These are phyloP conservation scores for Hiodon alosoides DNA, from an alignment of 2,113 vertebrate species.

Conservation along the genomic window DNA sequence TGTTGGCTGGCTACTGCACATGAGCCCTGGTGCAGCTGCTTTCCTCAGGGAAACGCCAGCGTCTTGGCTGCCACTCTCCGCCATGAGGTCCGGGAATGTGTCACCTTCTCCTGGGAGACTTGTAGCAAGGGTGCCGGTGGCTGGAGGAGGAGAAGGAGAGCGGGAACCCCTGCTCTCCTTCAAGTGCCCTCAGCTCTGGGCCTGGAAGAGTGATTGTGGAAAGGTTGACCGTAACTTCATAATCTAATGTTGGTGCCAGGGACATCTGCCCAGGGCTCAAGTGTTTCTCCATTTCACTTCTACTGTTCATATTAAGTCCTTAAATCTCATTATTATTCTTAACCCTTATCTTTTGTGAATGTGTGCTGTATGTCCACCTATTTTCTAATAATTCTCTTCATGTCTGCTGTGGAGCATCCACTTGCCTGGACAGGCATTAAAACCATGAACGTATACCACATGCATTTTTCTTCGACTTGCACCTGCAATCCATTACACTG, in stretches of 20 bases:
- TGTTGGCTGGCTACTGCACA: constrained; percentile 4
- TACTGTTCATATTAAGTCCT: too few species aligned
- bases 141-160: background rate
- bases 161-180: background rate
- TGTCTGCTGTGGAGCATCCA: background rate
- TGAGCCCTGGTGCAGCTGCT: constrained; percentile 6
- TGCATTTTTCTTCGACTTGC: background rate
- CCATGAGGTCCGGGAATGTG: constrained; percentile 19
- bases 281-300: too few species aligned
- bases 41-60: constrained; percentile 9
- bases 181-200: background rate
- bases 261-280: too few species aligned
- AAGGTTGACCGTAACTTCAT: background rate
- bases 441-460: background rate
- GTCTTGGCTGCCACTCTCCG: constrained; percentile 16
- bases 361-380: too few species aligned
- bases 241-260: background rate
- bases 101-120: constrained; percentile 19
- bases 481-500: background rate
- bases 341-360: too few species aligned
- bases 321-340: too few species aligned
- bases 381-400: too few species aligned
- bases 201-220: background rate
- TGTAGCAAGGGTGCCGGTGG: background rate
- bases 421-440: background rate